Evolutionary conservation across 2,888 invertebrate species (phyloP), one percentile per base, ranked within the genome.

Genomic region (Cryptocephalus moraei): DNA sequence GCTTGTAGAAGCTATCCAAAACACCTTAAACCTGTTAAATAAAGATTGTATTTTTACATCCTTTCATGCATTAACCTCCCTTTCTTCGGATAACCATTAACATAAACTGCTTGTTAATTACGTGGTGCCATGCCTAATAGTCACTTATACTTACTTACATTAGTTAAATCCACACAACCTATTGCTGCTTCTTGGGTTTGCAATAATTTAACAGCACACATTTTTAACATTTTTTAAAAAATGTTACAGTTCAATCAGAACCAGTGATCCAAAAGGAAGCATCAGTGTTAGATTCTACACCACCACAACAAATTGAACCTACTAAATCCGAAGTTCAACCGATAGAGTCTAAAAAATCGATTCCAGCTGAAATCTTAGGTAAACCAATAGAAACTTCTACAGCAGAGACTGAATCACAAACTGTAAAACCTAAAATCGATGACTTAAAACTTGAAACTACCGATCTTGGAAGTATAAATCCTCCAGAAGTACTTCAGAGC

Each of bases 291-390:
- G 22, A 22, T 22, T 22, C 22, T 22, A 22, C 22, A 22, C 3
- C 22, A 22, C 22, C 22, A 22, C 22, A 22, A 22, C 22, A 22
- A 22, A 22, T 22, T 22, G 22, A 22, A 22, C 6, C 22, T 6
- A 6, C 22, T 22, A 22, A 22, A 22, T 6, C 22, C 6, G 22
- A 22, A 22, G 22, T 22, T 22, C 22, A 40, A 45, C 45, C 33
- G 39, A 40, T 39, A 45, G 33, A 39, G 40, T 32, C 32, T 41
- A 40, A 45, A 11, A 10, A 12, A 40, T 11, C 32, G 22, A 53
- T 61, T 50, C 57, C 46, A 38, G 45, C 45, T 43, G 39, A 47
- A 33, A 43, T 50, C 55, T 54, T 52, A 59, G 60, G 43, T 57
- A 63, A 34, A 11, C 33, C 33, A 11, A 38, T 14, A 33, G 11